These are phyloP conservation scores for Eupleurogrammus muticus DNA, from an alignment of 2,797 vertebrate genomes.

Conservation along the genomic window DNA sequence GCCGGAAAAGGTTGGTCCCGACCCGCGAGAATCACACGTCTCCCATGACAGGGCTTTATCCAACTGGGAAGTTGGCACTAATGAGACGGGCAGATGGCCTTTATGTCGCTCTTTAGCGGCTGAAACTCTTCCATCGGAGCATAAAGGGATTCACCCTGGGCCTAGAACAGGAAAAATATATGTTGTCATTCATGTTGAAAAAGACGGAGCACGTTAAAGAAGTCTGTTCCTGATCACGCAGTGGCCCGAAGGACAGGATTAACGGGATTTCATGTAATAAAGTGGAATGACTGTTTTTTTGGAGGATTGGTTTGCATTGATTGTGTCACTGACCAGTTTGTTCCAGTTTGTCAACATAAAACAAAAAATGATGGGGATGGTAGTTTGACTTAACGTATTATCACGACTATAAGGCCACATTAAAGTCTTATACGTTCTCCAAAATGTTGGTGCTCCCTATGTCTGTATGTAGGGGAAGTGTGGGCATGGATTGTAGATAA, in stretches of 20 bases:
- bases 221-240: constrained; percentile 54
- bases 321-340: too few relatives aligned
- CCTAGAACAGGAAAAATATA: constrained; percentile 59
- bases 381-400: too few relatives aligned
- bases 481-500: too few relatives aligned
- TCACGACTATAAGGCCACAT: too few relatives aligned
- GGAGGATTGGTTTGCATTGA: too few relatives aligned
- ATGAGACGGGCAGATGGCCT: constrained; percentile 74
- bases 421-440: too few relatives aligned
- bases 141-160: constrained; percentile 61
- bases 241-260: constrained; percentile 52
- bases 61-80: constrained; percentile 53
- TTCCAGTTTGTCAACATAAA: too few relatives aligned
- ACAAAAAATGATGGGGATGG: too few relatives aligned
- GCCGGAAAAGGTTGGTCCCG: constrained; percentile 39
- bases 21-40: constrained; percentile 46
- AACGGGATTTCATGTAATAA: constrained; percentile 14
- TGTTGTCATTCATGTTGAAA: constrained; percentile 54
- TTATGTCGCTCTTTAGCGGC: constrained; percentile 65
- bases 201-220: constrained; percentile 33
- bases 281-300: too few relatives aligned
- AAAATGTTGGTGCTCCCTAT: too few relatives aligned
- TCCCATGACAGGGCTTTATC: constrained; percentile 52
- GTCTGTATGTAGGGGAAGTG: too few relatives aligned
- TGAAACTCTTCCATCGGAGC: constrained; percentile 64